Conservation (phyloP, 2,888 invertebrate genomes). For the Scotopteryx bipunctaria region DNA sequence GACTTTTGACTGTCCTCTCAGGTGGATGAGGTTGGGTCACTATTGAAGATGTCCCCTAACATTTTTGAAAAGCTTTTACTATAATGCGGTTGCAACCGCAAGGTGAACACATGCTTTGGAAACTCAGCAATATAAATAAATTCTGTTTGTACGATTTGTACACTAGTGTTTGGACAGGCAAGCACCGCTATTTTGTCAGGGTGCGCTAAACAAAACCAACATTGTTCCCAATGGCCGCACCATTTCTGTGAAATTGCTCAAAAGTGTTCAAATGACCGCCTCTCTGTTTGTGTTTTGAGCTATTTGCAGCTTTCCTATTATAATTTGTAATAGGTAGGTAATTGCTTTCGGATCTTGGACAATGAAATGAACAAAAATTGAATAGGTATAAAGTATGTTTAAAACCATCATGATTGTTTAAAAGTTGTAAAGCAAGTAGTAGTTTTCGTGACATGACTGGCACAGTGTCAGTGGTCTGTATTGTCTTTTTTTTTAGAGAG, state of each 20-base stretch:
- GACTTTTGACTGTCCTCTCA: constrained; percentile 14
- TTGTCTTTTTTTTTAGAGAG: no score
- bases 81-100: background rate
- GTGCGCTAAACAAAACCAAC: constrained; percentile 54
- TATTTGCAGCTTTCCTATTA: constrained; percentile 25
- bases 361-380: no score
- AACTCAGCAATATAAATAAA: constrained; percentile 32
- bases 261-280: constrained; percentile 70
- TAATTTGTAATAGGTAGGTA: no score
- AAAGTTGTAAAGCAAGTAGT: no score
- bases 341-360: no score
- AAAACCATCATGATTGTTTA: no score
- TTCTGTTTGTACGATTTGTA: constrained; percentile 34
- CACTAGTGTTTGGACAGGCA: constrained; percentile 36
- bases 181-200: constrained; percentile 22
- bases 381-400: no score
- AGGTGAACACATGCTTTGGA: constrained; percentile 19
- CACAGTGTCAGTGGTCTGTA: no score
- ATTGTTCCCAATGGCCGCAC: constrained; percentile 55
- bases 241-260: constrained; percentile 60
- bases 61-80: constrained; percentile 8
- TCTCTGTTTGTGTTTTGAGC: constrained; percentile 52
- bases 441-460: no score
- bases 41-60: background rate
- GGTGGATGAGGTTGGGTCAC: constrained; percentile 11